These are phyloP conservation scores for Sebastes nivosus DNA, from an alignment of 2,797 vertebrate species.

Conservation along the genomic window DNA sequence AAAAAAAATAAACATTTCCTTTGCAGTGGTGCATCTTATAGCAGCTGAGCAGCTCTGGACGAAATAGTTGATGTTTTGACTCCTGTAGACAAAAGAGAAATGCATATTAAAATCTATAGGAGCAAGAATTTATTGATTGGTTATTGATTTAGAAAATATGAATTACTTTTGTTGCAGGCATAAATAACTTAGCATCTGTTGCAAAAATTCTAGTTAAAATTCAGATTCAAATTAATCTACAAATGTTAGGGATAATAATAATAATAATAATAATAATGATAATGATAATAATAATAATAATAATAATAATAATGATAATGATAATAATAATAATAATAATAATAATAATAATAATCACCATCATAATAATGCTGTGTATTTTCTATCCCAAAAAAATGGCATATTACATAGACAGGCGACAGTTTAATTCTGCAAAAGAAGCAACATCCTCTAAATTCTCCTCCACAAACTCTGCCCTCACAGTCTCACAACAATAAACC, in stretches of 20 bases:
- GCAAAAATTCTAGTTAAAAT: not conserved
- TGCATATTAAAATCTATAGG: slow-evolving; percentile 13
- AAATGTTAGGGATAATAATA: not conserved
- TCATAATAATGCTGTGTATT: not conserved
- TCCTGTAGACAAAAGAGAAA: slow-evolving; percentile 47
- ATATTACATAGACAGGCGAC: not conserved
- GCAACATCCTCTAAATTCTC: not conserved
- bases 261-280: not conserved
- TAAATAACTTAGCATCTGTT: not conserved
- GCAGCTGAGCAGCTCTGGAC: not conserved
- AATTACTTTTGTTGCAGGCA: not conserved
- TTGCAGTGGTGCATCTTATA: not conserved
- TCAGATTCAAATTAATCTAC: not conserved
- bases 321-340: not conserved
- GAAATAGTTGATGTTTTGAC: not conserved
- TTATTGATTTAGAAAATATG: slow-evolving; percentile 10
- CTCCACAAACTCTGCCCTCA: not conserved
- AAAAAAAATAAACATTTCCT: not conserved
- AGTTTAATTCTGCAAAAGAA: not conserved
- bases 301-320: not conserved
- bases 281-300: not conserved
- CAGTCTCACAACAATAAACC: slow-evolving; percentile 34
- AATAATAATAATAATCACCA: not conserved
- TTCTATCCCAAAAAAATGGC: too few relatives aligned
- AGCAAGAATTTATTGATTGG: slow-evolving; percentile 3